Evolutionary conservation across 2,888 invertebrate species (phyloP), one percentile per base, ranked within the genome.

Genomic region (Synergus itoensis): DNA sequence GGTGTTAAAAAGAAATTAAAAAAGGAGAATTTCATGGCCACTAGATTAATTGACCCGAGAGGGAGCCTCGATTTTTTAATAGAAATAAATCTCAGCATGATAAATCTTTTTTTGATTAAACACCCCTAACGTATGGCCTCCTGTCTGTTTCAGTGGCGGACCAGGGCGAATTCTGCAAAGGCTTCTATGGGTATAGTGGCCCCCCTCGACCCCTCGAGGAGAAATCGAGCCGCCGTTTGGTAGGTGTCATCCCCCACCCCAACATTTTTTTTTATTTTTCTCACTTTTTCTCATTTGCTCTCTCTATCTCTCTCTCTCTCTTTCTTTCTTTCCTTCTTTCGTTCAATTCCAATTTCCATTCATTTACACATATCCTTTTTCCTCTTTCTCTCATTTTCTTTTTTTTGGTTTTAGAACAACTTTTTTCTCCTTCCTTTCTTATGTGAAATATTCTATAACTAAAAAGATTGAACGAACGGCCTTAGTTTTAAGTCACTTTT

Each of bases 151-250:
- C 92, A 95, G 96, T 87, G 94, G 94, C 95, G 95, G 95, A 95
- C 95, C 95, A 95, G 94, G 95, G 95, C 95, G 96, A 96, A 95
- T 95, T 95, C 96, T 96, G 95, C 96, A 97, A 96, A 95, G 95
- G 94, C 95, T 95, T 94, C 95, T 94, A 94, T 93, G 93, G 93
- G 94, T 96, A 94, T 96, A 96, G 95, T 94, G 95, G 95, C 94
- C 93, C 93, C 93, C 94, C 93, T 93, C 94, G 94, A 93, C 93
- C 92, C 92, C 91, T 93, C 92, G 94, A 94, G 93, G 95, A 95
- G 93, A 95, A 94, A 93, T 92, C 94, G 92, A 94, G 93, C 93
- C 94, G 95, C 90, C 94, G 95, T 93, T 94, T 95, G 95, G 95
- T 95, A 95, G 94, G 95, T 95, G 92, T 92, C 91, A 90, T 86